Evolutionary conservation across 1,140 invertebrate species (phyloP), one percentile per base, ranked within the genome.

Genomic region (Drosophila melanogaster): DNA sequence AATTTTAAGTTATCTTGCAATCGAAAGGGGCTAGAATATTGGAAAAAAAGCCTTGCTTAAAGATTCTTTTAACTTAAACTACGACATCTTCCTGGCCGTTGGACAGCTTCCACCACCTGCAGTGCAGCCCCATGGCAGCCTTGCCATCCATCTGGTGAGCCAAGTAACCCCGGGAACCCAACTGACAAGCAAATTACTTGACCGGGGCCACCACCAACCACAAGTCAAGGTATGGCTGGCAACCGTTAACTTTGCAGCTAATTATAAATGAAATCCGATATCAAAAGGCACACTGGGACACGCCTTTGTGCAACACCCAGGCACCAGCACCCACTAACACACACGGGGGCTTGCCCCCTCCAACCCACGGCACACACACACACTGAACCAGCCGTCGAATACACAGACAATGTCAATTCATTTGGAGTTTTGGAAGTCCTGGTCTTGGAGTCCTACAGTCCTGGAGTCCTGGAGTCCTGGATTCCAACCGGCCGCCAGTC

Each of bases 231-330:
- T 87, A 86, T 70, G 47, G 72, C 60, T 47, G 83, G 83, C 70
- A 83, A 79, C 70, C 83, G 78, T 87, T 79, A 87, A 86, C 83
- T 83, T 86, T 79, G 71, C 65, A 87, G 83, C 83, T 86, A 86
- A 86, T 86, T 86, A 86, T 86, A 86, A 87, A 86, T 86, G 83
- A 86, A 86, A 86, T 87, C 83, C 83, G 79, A 86, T 86, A 86
- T 86, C 83, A 87, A 83, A 87, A 56, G 60, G 70, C 77, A 80
- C 71, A 72, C 79, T 65, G 58, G 60, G 61, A 79, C 83, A 83
- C 83, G 83, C 83, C 83, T 81, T 86, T 86, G 69, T 87, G 77
- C 57, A 66, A 47, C 61, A 56, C 66, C 55, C 47, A 67, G 35
- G 1, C 19, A 6, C 44, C 24, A 40, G 47, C 24, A 51, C 33